Base-by-base conservation (phyloP, 2,797 vertebrate species). In the Coreius guichenoti region DNA sequence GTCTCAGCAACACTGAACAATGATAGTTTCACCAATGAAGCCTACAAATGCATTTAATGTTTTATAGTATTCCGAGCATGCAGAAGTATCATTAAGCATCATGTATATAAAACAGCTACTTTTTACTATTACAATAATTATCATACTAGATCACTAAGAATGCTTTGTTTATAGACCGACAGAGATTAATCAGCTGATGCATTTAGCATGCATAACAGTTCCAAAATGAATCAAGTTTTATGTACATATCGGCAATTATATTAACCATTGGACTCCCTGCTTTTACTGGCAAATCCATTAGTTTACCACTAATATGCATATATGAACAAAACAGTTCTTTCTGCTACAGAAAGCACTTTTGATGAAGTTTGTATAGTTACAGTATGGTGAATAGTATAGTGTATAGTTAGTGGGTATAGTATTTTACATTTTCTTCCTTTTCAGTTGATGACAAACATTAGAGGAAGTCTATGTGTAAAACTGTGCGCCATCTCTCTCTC, bases 381-480 rank as follows among this genome's bases (percentile, higher is more conserved):
- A n/a, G n/a, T n/a, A 56, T 26, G n/a, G 56, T 26, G 56, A 17
- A 51, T 6, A 6, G 5, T 19, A 51, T 51, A 51, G 17, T 51
- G 6, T 49, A 16, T 76, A n/a, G 21, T 75, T 39, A 16, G 29
- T 14, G n/a, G n/a, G 19, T 54, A 36, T 5, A 23, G 1, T 12
- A 78, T 78, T 78, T 61, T 61, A 78, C 7, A 58, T 58, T 56
- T 58, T 16, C 36, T 77, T 77, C 33, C 21, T 39, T 58, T 56
- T 36, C 2, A 23, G 23, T 36, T 54, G 26, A 65, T 65, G 17
- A 63, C 13, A 63, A 31, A 17, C 4, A 65, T 31, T 16, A 65
- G 63, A 65, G 31, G 4, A 5, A 12, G 2, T 77, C 36, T 77
- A 14, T 77, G 33, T 23, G 14, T 65, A 2, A 65, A 65, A 65